phyloP scores from a whole-genome alignment of 2,113 vertebrate genomes.

The Tachysurus vachellii region DNA sequence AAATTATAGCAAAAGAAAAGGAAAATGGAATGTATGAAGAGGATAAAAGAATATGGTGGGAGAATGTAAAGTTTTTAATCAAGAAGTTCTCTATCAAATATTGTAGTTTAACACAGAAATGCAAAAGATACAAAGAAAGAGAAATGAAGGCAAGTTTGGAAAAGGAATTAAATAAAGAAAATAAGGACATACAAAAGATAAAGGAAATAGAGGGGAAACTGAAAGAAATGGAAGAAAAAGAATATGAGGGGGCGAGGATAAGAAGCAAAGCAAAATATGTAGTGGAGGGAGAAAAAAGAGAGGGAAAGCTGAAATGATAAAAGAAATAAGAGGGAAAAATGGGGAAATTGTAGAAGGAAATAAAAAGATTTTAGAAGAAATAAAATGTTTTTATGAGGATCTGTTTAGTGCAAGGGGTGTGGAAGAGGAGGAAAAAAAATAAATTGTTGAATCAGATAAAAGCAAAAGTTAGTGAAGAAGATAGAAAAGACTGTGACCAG shows the following conservation, averaged over 20 bases:
- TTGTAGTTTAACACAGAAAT: not conserved
- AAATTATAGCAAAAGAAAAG: not conserved
- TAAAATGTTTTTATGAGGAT: too few species aligned
- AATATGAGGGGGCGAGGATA: not conserved
- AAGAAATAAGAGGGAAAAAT: too few species aligned
- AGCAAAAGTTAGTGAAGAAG: too few species aligned
- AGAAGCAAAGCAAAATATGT: not conserved
- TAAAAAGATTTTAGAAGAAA: too few species aligned
- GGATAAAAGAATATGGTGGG: conserved; percentile 12
- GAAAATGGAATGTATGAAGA: not conserved
- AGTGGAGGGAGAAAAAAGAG: not conserved
- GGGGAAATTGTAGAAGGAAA: too few species aligned
- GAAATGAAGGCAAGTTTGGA: not conserved
- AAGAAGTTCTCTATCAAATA: not conserved
- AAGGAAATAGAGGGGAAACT: not conserved
- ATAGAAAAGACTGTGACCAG: too few species aligned
- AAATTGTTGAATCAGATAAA: too few species aligned
- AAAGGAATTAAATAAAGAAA: not conserved
- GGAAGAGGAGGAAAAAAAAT: too few species aligned
- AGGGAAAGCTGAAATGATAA: too few species aligned
- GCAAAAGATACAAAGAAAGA: not conserved
- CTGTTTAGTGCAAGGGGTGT: too few species aligned
- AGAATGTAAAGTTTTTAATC: not conserved
- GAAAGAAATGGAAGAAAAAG: not conserved
- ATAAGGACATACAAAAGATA: too few species aligned